Evolutionary conservation across 2,797 vertebrate genomes (phyloP).

Genomic region (Tapirus indicus): DNA sequence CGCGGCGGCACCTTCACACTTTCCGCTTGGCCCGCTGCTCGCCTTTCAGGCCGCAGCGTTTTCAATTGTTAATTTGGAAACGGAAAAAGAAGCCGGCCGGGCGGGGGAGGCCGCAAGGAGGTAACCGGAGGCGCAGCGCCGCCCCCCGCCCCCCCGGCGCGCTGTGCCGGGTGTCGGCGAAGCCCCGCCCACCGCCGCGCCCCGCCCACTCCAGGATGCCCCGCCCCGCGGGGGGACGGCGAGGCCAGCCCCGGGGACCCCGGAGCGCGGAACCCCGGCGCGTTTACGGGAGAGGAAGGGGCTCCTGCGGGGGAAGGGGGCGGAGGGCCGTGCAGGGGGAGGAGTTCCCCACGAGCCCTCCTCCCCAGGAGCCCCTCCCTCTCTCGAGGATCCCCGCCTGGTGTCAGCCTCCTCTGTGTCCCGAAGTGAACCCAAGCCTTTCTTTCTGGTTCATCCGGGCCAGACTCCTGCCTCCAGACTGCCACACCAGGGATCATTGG

Average conservation of each 20-base stretch:
- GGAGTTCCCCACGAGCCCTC: not conserved
- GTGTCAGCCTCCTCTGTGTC: slow-evolving; percentile 50
- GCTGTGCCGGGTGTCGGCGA: not conserved
- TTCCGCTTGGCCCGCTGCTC: slow-evolving; percentile 86
- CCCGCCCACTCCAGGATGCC: not conserved
- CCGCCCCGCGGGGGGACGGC: not conserved
- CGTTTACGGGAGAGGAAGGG: accelerated
- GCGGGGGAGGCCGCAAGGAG: slow-evolving; percentile 58
- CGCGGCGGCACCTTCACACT: slow-evolving; percentile 84
- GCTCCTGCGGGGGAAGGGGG: accelerated
- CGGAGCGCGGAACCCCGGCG: accelerated
- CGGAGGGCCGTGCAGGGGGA: accelerated
- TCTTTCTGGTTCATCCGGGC: not conserved
- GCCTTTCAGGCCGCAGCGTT: slow-evolving; percentile 83
- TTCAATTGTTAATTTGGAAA: slow-evolving; percentile 87
- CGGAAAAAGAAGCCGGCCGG: slow-evolving; percentile 83
- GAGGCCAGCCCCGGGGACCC: accelerated
- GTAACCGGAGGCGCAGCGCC: slow-evolving; percentile 70
- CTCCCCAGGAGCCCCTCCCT: not conserved
- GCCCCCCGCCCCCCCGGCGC: not conserved
- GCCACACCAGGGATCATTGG: not conserved
- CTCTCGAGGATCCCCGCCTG: not conserved
- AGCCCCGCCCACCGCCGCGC: not conserved
- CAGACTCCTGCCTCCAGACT: not conserved
- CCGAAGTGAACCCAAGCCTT: slow-evolving; percentile 65